Percentiles rank a stretch among this genome's conserved stretches.
Conservation (phyloP, 2,888 invertebrate species). For the Hirtodrosophila confusa region DNA sequence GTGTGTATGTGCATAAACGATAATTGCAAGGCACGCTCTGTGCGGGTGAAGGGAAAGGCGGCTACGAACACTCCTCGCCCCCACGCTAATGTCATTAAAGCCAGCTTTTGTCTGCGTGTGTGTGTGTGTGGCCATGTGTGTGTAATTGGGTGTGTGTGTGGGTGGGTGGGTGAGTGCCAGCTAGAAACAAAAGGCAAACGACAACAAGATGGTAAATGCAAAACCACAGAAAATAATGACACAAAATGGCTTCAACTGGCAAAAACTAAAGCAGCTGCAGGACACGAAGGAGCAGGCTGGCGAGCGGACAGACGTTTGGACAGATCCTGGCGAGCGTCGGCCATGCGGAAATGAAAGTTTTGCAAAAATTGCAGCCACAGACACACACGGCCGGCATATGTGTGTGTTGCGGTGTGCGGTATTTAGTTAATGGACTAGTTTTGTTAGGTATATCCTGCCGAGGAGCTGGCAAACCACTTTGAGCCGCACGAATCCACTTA, state of each 20-base stretch:
- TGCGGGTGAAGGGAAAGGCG: slow-evolving; percentile 10
- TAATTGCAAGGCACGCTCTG: slow-evolving; percentile 55
- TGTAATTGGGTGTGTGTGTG: slow-evolving; percentile 13
- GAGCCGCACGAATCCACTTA: slow-evolving; percentile 37
- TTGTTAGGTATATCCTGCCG: slow-evolving; percentile 37
- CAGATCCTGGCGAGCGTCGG: slow-evolving; percentile 14
- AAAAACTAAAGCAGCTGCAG: slow-evolving; percentile 10
- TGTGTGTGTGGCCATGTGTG: slow-evolving; percentile 7
- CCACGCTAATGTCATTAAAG: slow-evolving; percentile 65
- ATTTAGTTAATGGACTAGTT: slow-evolving; percentile 72
- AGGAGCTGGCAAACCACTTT: slow-evolving; percentile 1
- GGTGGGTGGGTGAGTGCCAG: slow-evolving; percentile 14
- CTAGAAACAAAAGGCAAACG: slow-evolving; percentile 59
- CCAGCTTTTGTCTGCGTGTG: slow-evolving; percentile 40
- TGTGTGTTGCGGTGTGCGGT: slow-evolving; percentile 16
- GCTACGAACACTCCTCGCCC: slow-evolving; percentile 7
- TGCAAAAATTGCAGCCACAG: slow-evolving; percentile 53
- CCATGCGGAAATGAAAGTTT: slow-evolving; percentile 72
- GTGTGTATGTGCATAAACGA: slow-evolving; percentile 51
- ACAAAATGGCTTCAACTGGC: slow-evolving; percentile 67
- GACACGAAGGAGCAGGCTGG: neutral
- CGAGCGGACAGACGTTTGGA: neutral
- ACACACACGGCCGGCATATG: slow-evolving; percentile 7
- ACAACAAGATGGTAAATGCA: slow-evolving; percentile 67
- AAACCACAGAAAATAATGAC: slow-evolving; percentile 74